Evolutionary conservation across 2,113 vertebrate genomes (phyloP), one percentile per base, ranked within the genome.

Genomic region (Peucedramus taeniatus): DNA sequence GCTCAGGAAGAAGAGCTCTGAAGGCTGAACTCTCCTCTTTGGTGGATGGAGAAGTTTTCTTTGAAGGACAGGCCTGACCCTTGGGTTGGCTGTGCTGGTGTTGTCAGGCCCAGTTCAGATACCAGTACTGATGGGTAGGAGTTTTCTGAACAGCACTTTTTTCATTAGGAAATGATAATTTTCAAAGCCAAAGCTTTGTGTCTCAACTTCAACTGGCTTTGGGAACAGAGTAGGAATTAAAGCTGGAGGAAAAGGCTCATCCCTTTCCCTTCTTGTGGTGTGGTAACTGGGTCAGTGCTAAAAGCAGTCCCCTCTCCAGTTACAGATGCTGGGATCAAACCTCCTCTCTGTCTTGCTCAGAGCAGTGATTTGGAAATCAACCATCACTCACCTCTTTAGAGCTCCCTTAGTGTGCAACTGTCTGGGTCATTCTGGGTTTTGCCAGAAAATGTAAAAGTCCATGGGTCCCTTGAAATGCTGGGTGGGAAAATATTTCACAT

Each of bases 331-430:
- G 22, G 39, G 21, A 5, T 56, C 71, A 83, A 65, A 66, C 24
- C 16, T 40, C 35, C 40, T 45, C 44, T 71, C 21, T 40, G 65
- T 40, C 27, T 84, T 8, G 2, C 15, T 84, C 37, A n/a, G n/a
- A 92, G 28, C 56, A 75, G 35, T 28, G 44, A 71, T 27, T 65
- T 59, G 30, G 66, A 54, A 40, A 42, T 68, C 76, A 87, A 22
- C 20, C 44, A 63, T 87, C 69, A 47, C 57, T 69, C 44, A 23
- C 8, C 72, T 78, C 57, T 37, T 51, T 7, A 56, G 61, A 71
- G 22, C 31, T 76, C 64, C 20, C 12, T 77, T 31, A 44, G 8
- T 1, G 2, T 59, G 15, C 7, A 68, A 66, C 24, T 0, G 0
- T 17, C 33, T 81, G 64, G 33, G 22, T 57, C 42, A 21, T 59